These are phyloP conservation scores for Oscheius onirici DNA, from an alignment of 2,888 invertebrate genomes.

Conservation along the genomic window DNA sequence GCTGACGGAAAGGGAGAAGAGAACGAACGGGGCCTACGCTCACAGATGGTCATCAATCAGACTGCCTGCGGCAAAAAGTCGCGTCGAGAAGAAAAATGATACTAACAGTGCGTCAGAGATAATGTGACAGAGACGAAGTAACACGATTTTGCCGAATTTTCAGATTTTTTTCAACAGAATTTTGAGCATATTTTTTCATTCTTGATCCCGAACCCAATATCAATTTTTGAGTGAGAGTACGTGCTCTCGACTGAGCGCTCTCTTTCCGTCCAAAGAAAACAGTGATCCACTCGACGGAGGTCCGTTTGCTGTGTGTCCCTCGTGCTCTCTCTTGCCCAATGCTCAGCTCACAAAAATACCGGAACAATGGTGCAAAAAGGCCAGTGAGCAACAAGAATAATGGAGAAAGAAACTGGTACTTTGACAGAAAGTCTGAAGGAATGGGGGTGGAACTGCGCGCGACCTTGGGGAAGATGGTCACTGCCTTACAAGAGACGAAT, in stretches of 20 bases:
- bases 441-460: background rate
- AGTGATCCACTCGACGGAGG: constrained; percentile 24
- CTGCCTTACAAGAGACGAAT: too few species aligned
- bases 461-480: too few species aligned
- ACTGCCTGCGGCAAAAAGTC: background rate
- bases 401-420: constrained; percentile 6
- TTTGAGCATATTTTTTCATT: too few species aligned
- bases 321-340: background rate
- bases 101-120: background rate
- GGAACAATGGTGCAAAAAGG: background rate
- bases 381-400: constrained; percentile 2
- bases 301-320: constrained; percentile 9
- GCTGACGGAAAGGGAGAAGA: constrained; percentile 15
- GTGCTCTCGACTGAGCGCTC: too few species aligned
- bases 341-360: background rate
- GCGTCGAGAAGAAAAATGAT: constrained; percentile 1
- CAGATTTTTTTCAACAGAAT: too few species aligned
- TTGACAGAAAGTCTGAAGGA: constrained; percentile 1
- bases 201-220: too few species aligned
- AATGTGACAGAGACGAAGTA: too few species aligned
- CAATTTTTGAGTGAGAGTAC: too few species aligned
- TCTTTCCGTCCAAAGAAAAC: constrained; percentile 16
- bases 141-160: too few species aligned
- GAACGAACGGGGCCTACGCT: constrained; percentile 11
- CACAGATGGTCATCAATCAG: constrained; percentile 11